phyloP scores from a whole-genome alignment of 2,797 vertebrate species.

The Cuniculus paca region DNA sequence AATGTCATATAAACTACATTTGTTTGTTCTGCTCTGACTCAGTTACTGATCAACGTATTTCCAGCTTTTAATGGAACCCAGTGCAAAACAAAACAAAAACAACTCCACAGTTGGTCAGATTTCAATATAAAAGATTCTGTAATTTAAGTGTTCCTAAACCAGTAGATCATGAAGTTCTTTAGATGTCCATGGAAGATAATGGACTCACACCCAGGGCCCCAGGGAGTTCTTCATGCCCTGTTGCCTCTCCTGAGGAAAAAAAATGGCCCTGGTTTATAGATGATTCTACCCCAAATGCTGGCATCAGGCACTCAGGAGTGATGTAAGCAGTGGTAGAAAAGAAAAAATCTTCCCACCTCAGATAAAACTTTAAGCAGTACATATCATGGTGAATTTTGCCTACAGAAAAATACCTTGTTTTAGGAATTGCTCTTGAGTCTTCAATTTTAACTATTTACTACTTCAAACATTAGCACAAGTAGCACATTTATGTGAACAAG shows the following conservation, averaged over 20 bases:
- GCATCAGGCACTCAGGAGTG: not conserved
- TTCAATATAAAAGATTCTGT: not conserved
- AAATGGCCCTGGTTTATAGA: not conserved
- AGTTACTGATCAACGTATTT: constrained; percentile 3
- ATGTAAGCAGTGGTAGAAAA: not conserved
- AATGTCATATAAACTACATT: not conserved
- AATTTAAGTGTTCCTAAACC: not conserved
- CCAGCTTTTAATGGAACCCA: not conserved
- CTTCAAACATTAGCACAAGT: not conserved
- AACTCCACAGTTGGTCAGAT: not conserved
- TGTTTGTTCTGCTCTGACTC: not conserved
- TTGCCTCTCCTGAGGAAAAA: not conserved
- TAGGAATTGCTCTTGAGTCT: not conserved
- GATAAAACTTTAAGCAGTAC: not conserved
- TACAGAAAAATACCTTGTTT: not conserved
- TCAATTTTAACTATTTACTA: not conserved
- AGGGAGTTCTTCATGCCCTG: not conserved
- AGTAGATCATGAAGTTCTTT: not conserved
- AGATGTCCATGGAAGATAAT: not conserved
- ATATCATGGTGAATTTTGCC: not conserved
- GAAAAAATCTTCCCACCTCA: not conserved
- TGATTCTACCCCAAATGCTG: not conserved
- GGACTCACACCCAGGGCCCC: not conserved
- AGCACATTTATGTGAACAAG: not conserved
- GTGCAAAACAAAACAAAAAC: not conserved